Conservation (phyloP, 2,113 vertebrate genomes). For the Neogale vison region DNA sequence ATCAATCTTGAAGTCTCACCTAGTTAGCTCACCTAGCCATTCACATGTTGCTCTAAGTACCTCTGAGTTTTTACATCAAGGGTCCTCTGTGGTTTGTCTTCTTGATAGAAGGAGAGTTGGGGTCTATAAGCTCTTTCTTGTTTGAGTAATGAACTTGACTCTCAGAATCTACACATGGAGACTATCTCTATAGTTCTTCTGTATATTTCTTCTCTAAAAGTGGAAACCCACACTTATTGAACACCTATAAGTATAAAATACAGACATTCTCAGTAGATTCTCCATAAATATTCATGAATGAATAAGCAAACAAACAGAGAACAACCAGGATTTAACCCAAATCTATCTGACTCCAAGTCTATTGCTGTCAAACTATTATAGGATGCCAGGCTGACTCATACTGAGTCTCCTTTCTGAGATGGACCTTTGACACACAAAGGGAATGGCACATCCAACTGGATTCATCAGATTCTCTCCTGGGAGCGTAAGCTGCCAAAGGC, state of each 20-base stretch:
- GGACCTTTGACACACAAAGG: background rate
- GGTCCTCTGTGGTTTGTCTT: background rate
- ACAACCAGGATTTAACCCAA: background rate
- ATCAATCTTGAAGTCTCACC: background rate
- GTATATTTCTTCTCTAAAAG: background rate
- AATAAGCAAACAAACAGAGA: background rate
- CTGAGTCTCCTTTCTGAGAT: background rate
- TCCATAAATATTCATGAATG: background rate
- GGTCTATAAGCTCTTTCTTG: background rate
- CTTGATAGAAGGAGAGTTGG: background rate
- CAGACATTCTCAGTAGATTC: background rate
- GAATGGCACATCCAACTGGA: background rate
- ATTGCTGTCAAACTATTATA: background rate
- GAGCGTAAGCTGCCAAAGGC: background rate
- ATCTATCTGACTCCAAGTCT: background rate
- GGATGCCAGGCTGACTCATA: background rate
- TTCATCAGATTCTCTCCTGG: background rate
- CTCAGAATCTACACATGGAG: background rate
- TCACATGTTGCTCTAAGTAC: background rate
- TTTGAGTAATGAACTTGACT: slow-evolving; percentile 6
- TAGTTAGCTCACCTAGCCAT: background rate
- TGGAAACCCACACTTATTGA: background rate
- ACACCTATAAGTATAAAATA: background rate
- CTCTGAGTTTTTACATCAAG: background rate
- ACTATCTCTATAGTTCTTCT: background rate